Base-by-base conservation (phyloP, 23 tunicate species). In the Diplosoma virens region DNA sequence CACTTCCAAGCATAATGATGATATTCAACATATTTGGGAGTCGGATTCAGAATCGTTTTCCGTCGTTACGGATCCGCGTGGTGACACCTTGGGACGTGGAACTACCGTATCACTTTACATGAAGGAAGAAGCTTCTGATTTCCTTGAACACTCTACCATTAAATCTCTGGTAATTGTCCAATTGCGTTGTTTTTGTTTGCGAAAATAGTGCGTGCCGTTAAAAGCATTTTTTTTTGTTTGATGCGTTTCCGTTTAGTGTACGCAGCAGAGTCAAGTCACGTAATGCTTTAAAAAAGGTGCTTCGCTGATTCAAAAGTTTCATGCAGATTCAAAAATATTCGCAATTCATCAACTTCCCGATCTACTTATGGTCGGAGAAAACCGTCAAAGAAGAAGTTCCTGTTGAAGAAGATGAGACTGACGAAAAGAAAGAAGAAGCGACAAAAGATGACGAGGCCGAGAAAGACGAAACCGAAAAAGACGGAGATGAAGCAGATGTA, bases 341-440 rank as follows among this genome's bases (percentile, higher is more conserved):
- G 32, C 99, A 95, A 84, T 95, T 95, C 55, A 95, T 95, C 88
- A 89, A 89, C 93, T 95, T 89, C 96, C 99, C 99, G 58, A 95
- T 95, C 67, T 89, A 95, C 79, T 67, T 95, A 73, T 89, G 96
- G 96, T 66, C 84, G 21, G 85, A 82, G 27, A 95, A 89, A 37
- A 81, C 83, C 7, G 71, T 84, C 59, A 91, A 84, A 47, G 96
- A 95, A 59, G 99, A 95, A 81, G 99, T 95, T 52, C 96, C 96
- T n/a, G 71, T 89, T 33, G 93, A 88, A 30, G 96, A 95, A 58
- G 99, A 85, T 22, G 99, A 95, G 73, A 86, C 33, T 21, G 79
- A 66, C 23, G 90, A 89, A 33, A 81, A 81, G 59, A 65, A 73
- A 28, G 83, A 64, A 18, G 79, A 63, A 46, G 81, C 65, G 32